Base-by-base conservation (phyloP, 2,797 vertebrate species). In the Crenichthys baileyi region DNA sequence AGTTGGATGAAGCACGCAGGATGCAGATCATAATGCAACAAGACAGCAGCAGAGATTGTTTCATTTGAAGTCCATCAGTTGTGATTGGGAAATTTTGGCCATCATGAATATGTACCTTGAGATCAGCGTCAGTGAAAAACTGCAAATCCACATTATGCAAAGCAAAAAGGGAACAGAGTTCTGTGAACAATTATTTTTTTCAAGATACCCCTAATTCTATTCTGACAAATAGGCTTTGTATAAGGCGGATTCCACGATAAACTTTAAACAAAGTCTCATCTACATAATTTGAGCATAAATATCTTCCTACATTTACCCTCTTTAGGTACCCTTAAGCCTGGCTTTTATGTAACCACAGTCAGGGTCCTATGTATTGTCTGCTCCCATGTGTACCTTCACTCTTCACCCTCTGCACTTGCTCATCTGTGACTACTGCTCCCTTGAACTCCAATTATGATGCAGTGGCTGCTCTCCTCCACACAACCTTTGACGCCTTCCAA, bases 371-470 rank as follows among this genome's bases (percentile, higher is more conserved):
- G 15, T 51, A 51, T 51, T 55, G 20, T 22, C 63, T 39, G 36
- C 36, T 41, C 7, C 18, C 31, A 67, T 41, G 63, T 67, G 13
- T 67, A 39, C 36, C 36, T 41, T 13, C 63, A 24, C 36, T 67
- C 20, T 41, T 67, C 36, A 67, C 63, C 63, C 20, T 65, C 31
- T 65, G 61, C 36, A 65, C 61, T 7, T 39, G 8, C 16, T 65
- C 61, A 36, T 67, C 63, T 22, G 36, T 67, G 63, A 67, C 36
- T 67, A 24, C 36, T 41, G 36, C 36, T 67, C 63, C 20, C 2
- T 41, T 24, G 36, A 67, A 67, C 36, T 41, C 63, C 36, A 67
- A 67, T 67, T 67, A 67, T 41, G 63, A 67, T 67, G 36, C 36
- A 67, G 36, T 12, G 9, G 5, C 20, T 24, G 63, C 39, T 36